phyloP scores from a whole-genome alignment of 2,888 invertebrate genomes.

The Galerucella pusilla region DNA sequence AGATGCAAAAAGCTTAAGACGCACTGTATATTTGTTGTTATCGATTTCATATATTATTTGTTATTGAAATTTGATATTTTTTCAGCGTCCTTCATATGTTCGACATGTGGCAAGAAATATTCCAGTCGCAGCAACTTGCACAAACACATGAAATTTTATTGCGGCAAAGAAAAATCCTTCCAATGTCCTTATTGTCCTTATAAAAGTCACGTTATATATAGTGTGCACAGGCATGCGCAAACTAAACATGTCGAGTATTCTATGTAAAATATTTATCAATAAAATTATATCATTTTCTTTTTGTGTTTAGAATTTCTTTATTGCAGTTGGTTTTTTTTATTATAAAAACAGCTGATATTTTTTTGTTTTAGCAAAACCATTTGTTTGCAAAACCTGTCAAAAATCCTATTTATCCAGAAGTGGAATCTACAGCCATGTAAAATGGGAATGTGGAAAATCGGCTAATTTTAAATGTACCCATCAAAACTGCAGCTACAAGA shows the following conservation, averaged over 20 bases:
- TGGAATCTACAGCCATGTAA: constrained; percentile 51
- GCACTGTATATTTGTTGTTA: too few relatives aligned
- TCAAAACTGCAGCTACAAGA: constrained; percentile 25
- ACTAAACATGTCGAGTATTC: too few relatives aligned
- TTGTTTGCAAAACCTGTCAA: constrained; percentile 47
- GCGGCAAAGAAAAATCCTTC: constrained; percentile 53
- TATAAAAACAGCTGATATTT: neutral
- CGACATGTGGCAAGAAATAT: too few relatives aligned
- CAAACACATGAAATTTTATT: constrained; percentile 54
- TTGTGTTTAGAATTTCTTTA: neutral
- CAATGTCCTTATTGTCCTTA: constrained; percentile 50
- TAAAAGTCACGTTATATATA: neutral
- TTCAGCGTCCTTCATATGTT: too few relatives aligned
- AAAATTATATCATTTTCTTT: neutral
- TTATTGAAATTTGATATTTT: too few relatives aligned
- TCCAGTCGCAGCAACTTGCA: constrained; percentile 10
- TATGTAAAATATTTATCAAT: too few relatives aligned
- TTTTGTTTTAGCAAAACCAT: constrained; percentile 10
- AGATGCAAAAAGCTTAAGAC: too few relatives aligned
- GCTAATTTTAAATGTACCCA: constrained; percentile 48
- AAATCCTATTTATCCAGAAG: constrained; percentile 50
- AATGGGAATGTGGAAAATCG: constrained; percentile 53
- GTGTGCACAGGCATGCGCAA: too few relatives aligned
- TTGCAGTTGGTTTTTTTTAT: neutral
- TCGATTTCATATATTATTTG: too few relatives aligned